Percentiles rank a stretch among this genome's conserved stretches.
Conservation (phyloP, 1,140 invertebrate genomes). For the Drosophila watanabei region DNA sequence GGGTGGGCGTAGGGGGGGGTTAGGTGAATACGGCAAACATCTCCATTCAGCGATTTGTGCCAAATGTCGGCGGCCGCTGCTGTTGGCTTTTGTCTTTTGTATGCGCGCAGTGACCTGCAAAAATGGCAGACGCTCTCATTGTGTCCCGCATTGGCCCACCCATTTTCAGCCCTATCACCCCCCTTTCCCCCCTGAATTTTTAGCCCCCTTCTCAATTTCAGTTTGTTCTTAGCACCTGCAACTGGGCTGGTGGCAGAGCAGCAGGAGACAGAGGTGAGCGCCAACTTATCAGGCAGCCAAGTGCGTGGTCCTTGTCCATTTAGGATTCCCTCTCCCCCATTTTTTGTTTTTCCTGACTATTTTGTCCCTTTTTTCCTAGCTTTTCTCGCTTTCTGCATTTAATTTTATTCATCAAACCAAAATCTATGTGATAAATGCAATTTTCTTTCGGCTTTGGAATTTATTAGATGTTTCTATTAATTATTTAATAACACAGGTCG, state of each 20-base stretch:
- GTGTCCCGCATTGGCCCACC: slow-evolving; percentile 22
- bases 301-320: slow-evolving; percentile 19
- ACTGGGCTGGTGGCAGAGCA: slow-evolving; percentile 3
- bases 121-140: slow-evolving; percentile 81
- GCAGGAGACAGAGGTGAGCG: neutral
- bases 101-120: slow-evolving; percentile 81
- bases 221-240: slow-evolving; percentile 37
- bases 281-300: slow-evolving; percentile 36
- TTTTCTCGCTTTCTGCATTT: slow-evolving; percentile 45
- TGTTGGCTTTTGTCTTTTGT: slow-evolving; percentile 73
- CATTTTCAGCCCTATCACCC: neutral
- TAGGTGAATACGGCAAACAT: slow-evolving; percentile 29
- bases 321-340: neutral
- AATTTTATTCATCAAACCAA: slow-evolving; percentile 62
- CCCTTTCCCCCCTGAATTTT: neutral
- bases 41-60: slow-evolving; percentile 76
- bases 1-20: neutral
- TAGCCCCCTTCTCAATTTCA: slow-evolving; percentile 3
- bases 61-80: slow-evolving; percentile 69
- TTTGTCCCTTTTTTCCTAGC: neutral
- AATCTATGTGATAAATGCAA: neutral
- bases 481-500: no score
- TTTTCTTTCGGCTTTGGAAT: neutral
- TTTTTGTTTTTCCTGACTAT: neutral
- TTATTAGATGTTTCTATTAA: neutral